Base-by-base conservation (phyloP, 2,888 invertebrate genomes). In the Cryptocheilus praepositus region DNA sequence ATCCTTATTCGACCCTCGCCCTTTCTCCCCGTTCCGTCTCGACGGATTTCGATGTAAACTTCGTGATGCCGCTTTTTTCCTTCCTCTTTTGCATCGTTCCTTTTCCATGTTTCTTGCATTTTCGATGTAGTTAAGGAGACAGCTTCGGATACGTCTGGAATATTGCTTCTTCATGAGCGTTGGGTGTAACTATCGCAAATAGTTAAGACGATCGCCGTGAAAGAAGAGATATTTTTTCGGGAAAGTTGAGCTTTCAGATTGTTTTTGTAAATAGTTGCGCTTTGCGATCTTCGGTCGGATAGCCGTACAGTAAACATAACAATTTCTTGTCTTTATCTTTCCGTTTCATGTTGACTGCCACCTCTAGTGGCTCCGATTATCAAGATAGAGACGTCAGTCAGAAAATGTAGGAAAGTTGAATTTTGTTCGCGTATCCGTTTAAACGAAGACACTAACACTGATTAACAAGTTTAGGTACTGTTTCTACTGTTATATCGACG, bases 361-460 rank as follows among this genome's bases (percentile, higher is more conserved):
- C 64, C 36, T 65, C 61, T 13, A 62, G 54, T 51, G 53, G 62
- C 64, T 65, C 43, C 54, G 18, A 7, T 65, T 64, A 46, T 54
- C 54, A 49, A 62, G 64, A 65, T 54, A 63, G 64, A 53, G 18
- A 64, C 66, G 68, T 67, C 63, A 65, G 63, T 67, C 64, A 67
- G 61, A 52, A 22, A 53, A 36, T 22, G 43, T 22, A 46, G 66
- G 61, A 63, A 36, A 49, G 46, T 55, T 57, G 7, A 36, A 36
- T 56, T 57, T 45, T 57, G 52, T 43, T 51, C 28, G 19, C 55
- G 53, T 61, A 61, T 45, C 54, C 61, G 64, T 67, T 56, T 36
- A 11, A 7, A 11, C 36, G 36, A 36, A 1, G 13, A 11, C 36
- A 36, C 36, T 4, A 36, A 36, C 36, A 36, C 36, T 11, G 36